Conservation (phyloP, 2,888 invertebrate species). For the Erynnis tages region DNA sequence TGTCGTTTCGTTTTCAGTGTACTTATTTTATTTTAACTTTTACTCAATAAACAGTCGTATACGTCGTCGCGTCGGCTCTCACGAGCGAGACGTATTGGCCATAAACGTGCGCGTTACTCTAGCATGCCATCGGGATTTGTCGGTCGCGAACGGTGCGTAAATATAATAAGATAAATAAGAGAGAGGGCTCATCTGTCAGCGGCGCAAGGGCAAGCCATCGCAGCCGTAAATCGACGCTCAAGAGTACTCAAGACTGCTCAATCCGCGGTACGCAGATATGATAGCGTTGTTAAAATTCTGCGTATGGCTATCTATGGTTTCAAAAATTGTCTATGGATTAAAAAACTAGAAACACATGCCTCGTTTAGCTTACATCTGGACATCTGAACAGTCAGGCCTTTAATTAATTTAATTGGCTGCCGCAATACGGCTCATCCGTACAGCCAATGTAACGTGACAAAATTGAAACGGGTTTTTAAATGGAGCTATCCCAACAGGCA, state of each 20-base stretch:
- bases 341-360: too few relatives aligned
- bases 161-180: too few relatives aligned
- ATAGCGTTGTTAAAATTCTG: not conserved
- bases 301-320: slow-evolving; percentile 1
- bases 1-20: not conserved
- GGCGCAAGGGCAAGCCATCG: slow-evolving; percentile 75
- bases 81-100: slow-evolving; percentile 51
- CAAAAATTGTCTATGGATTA: not conserved
- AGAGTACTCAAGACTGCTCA: slow-evolving; percentile 69
- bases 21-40: not conserved
- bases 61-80: slow-evolving; percentile 60
- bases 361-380: too few relatives aligned
- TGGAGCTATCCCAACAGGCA: too few relatives aligned
- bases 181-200: slow-evolving; percentile 78
- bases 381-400: too few relatives aligned
- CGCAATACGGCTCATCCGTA: too few relatives aligned
- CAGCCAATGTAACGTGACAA: too few relatives aligned
- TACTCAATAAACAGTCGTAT: slow-evolving; percentile 37
- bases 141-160: slow-evolving; percentile 73
- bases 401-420: too few relatives aligned
- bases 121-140: slow-evolving; percentile 69
- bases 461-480: too few relatives aligned
- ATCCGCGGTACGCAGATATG: slow-evolving; percentile 51
- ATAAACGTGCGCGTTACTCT: slow-evolving; percentile 64
- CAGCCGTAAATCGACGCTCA: slow-evolving; percentile 72